Evolutionary conservation across 2,888 invertebrate species (phyloP), one percentile per base, ranked within the genome.

Genomic region (Hermodice carunculata): DNA sequence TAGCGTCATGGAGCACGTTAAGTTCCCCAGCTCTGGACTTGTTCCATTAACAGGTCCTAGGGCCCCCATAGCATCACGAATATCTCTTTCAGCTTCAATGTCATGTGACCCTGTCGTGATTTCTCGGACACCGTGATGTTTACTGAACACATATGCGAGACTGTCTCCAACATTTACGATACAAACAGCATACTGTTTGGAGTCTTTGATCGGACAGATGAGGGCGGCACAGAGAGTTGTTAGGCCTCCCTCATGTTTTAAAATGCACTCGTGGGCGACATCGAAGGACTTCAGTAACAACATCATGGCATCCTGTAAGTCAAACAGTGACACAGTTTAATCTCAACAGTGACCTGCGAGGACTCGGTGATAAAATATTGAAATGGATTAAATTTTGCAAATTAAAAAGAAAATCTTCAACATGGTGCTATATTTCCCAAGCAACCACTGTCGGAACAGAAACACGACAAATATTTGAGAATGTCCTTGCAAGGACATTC

Each of bases 101-200:
- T 95, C 94, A 80, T 95, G 94, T 22, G 94, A 94, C 54, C 93
- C 93, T 88, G 82, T 78, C 3, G 85, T 94, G 70, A 94, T 89
- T 86, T 95, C 95, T 54, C 94, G 87, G 8, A 95, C 92, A n/a
- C 95, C 95, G 82, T 89, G 84, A 79, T 91, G 90, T 66, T 80
- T 79, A 76, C 88, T 89, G 86, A 93, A 94, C 63, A 95, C 92
- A 82, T 94, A 95, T n/a, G 93, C 94, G 71, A 94, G 88, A 49
- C 93, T 93, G 83, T 95, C 95, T 0, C 95, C 95, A 24, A 95
- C 94, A 85, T 95, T 95, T 82, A 94, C 94, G 53, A 92, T 91
- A 83, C 95, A 95, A 42, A 93, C 92, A 51, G 93, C 87, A 81
- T 85, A 89, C 70, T 87, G 85, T 48, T 78, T 79, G 1, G 83